A percentile compares a stretch with the other conserved stretches of the same genome.
Conservation (phyloP, 2,888 invertebrate species). For the Lasius fuliginosus region DNA sequence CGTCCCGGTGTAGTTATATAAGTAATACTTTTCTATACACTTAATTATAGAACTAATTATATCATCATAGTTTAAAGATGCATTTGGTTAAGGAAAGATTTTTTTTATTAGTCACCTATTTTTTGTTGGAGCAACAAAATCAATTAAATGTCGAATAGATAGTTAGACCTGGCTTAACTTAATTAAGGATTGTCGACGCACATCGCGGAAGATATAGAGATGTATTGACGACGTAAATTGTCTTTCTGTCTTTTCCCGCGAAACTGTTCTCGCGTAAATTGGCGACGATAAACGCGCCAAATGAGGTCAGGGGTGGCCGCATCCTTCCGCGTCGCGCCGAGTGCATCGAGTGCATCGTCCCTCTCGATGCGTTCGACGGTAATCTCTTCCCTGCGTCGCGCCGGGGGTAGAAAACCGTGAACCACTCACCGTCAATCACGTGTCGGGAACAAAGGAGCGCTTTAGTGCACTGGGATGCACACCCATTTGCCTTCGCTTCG, state of each 20-base stretch:
- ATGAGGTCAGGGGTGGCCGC: slow-evolving; percentile 44
- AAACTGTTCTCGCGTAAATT: slow-evolving; percentile 28
- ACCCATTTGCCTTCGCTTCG: slow-evolving; percentile 69
- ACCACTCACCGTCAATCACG: slow-evolving; percentile 73
- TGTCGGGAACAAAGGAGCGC: slow-evolving; percentile 74
- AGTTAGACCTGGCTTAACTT: not conserved
- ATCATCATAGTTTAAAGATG: not conserved
- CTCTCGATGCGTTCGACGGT: slow-evolving; percentile 40
- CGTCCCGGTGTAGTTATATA: not conserved
- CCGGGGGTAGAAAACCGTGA: slow-evolving; percentile 53
- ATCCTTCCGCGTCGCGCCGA: slow-evolving; percentile 16
- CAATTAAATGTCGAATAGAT: not conserved
- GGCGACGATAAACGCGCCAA: slow-evolving; percentile 37
- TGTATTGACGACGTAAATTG: not conserved
- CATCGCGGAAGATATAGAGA: not conserved
- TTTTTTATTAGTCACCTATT: not conserved
- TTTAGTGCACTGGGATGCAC: slow-evolving; percentile 71
- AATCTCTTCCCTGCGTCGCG: slow-evolving; percentile 40
- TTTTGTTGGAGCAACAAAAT: not conserved
- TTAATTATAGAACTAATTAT: not conserved
- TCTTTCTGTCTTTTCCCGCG: not conserved
- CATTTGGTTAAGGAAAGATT: not conserved
- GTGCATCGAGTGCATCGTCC: slow-evolving; percentile 35
- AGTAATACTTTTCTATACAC: not conserved
- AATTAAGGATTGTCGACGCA: not conserved